Percentiles rank a stretch among this genome's conserved stretches.
Evolutionary conservation across 2,113 vertebrate species (phyloP).

Genomic region (Marmota flaviventris): DNA sequence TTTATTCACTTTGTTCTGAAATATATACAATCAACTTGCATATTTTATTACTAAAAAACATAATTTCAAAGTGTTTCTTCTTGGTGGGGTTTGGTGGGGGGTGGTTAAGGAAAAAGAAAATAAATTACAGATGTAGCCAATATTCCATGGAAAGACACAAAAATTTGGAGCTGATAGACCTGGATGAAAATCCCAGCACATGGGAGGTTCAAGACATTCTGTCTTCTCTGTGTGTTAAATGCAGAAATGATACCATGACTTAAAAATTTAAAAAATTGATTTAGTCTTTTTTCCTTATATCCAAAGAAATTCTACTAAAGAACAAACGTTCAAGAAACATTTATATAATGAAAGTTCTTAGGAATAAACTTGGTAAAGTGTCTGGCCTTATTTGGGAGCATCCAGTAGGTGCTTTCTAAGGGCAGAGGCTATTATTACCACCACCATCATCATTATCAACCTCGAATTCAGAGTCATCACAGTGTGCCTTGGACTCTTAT

Average conservation of each 20-base stretch:
- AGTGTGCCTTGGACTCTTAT: neutral
- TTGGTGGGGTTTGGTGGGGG: too few relatives aligned
- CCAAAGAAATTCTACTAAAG: neutral
- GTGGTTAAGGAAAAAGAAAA: neutral
- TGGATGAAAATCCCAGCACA: neutral
- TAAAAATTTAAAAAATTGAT: neutral
- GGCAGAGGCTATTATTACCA: neutral
- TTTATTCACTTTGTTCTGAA: slow-evolving; percentile 31
- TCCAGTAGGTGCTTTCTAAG: neutral
- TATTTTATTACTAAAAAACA: neutral
- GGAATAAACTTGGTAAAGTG: neutral
- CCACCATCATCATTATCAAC: neutral
- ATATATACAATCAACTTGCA: slow-evolving; percentile 8
- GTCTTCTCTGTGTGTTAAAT: neutral
- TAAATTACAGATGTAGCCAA: neutral
- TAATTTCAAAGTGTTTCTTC: neutral
- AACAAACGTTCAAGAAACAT: neutral
- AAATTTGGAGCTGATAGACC: neutral
- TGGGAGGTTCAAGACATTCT: neutral
- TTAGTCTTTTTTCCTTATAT: neutral
- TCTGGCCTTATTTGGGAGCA: neutral
- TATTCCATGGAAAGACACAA: neutral
- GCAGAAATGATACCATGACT: neutral
- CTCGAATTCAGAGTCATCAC: neutral
- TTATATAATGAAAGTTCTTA: neutral